Evolutionary conservation across 2,113 vertebrate species (phyloP).

Genomic region (Bubo bubo): DNA sequence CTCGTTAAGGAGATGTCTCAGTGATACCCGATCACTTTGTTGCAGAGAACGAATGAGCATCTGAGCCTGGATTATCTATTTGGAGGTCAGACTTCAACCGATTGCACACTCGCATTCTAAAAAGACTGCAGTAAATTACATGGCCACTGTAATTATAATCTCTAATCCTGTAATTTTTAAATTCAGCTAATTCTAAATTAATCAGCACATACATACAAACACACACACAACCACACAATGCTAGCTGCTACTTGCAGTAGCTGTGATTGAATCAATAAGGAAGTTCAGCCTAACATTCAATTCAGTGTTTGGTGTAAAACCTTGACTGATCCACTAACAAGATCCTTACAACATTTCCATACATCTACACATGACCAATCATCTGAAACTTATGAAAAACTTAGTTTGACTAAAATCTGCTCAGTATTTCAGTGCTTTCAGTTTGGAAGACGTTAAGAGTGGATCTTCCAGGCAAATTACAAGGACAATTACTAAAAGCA

Average conservation of each 20-base stretch:
- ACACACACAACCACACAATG: background rate
- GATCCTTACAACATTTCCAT: background rate
- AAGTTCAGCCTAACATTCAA: background rate
- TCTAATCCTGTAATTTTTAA: background rate
- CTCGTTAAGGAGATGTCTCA: constrained; percentile 58
- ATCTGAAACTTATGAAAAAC: background rate
- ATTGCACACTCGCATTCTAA: background rate
- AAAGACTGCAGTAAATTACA: background rate
- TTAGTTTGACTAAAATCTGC: background rate
- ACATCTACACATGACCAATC: fast-evolving
- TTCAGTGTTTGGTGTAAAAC: background rate
- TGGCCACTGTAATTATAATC: background rate
- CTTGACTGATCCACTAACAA: background rate
- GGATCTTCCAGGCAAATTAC: background rate
- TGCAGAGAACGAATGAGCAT: background rate
- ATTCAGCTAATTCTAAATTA: background rate
- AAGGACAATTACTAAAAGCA: background rate
- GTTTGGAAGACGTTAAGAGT: background rate
- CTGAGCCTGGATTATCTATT: constrained; percentile 3
- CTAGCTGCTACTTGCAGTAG: background rate
- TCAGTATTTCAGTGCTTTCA: background rate
- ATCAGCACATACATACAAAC: background rate
- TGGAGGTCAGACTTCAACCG: constrained; percentile 36
- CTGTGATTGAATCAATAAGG: background rate
- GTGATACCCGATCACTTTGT: constrained; percentile 52